These are phyloP conservation scores for Kudoa iwatai DNA, from an alignment of 30 jellyfish, hydroid and myxozoan species.

Conservation along the genomic window DNA sequence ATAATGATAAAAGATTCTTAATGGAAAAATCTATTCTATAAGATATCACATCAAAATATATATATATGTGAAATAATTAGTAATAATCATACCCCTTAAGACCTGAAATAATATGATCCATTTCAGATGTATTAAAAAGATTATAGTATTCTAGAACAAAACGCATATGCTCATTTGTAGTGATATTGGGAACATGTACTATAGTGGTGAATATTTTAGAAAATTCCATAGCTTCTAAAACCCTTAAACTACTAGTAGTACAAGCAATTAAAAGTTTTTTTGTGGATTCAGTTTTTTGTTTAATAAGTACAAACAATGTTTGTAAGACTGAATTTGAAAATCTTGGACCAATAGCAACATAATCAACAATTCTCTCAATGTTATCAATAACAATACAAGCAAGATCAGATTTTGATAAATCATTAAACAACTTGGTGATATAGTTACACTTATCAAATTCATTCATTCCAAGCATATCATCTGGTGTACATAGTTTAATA, in stretches of 20 bases:
- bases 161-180: no score
- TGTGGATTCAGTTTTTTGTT: conserved; percentile 21
- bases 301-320: conserved; percentile 53
- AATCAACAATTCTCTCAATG: conserved; percentile 56
- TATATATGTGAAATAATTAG: no score
- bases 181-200: conserved; percentile 33
- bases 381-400: conserved; percentile 80
- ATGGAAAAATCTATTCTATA: no score
- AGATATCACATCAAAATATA: no score
- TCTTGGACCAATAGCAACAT: conserved; percentile 79
- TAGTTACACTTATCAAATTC: conserved; percentile 84
- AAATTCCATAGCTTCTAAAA: conserved; percentile 22
- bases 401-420: conserved; percentile 61
- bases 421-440: conserved; percentile 54
- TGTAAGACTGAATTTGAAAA: conserved; percentile 42
- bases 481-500: conserved; percentile 60
- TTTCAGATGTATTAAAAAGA: no score
- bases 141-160: no score
- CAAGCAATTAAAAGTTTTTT: conserved; percentile 39
- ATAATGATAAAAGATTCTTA: no score
- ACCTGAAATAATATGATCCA: no score
- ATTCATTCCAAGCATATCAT: conserved; percentile 59
- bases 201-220: conserved; percentile 16
- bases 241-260: conserved; percentile 47
- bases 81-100: no score